phyloP scores from a whole-genome alignment of 1,140 invertebrate species.

The Rhysida immarginata region DNA sequence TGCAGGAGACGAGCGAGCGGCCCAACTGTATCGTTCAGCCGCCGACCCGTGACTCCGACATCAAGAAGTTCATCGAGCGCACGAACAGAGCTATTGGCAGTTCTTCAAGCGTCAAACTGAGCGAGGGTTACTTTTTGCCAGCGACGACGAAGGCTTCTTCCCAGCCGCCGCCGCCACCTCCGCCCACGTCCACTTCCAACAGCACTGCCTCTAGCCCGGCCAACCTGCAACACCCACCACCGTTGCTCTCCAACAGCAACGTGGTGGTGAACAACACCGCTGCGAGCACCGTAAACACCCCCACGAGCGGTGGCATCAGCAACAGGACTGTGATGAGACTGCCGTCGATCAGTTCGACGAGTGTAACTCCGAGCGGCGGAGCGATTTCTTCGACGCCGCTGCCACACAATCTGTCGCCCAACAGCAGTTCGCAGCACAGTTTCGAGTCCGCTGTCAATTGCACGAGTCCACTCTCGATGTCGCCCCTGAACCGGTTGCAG shows the following conservation, averaged over 20 bases:
- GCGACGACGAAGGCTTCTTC: slow-evolving; percentile 20
- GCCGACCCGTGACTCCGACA: slow-evolving; percentile 35
- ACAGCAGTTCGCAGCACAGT: slow-evolving; percentile 19
- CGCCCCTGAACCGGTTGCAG: slow-evolving; percentile 72
- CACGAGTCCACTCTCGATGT: slow-evolving; percentile 31
- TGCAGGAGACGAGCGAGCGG: slow-evolving; percentile 38
- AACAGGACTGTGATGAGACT: slow-evolving; percentile 15
- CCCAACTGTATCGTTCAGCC: slow-evolving; percentile 24
- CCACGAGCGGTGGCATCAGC: slow-evolving; percentile 27
- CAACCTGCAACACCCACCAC: no score
- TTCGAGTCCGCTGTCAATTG: slow-evolving; percentile 18
- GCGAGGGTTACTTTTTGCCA: slow-evolving; percentile 6
- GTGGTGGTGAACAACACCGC: no score
- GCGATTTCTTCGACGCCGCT: slow-evolving; percentile 22
- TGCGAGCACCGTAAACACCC: slow-evolving; percentile 13
- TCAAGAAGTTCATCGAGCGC: slow-evolving; percentile 40
- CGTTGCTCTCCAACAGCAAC: no score
- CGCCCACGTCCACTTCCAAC: slow-evolving; percentile 11
- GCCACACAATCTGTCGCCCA: slow-evolving; percentile 8
- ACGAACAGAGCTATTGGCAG: slow-evolving; percentile 6
- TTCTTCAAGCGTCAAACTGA: neutral
- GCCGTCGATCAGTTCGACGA: no score
- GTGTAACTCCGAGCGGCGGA: slow-evolving; percentile 21
- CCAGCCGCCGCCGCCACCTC: slow-evolving; percentile 9
- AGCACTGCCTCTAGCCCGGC: no score